A percentile compares a stretch with the other conserved stretches of the same genome.
phyloP scores from a whole-genome alignment of 2,797 vertebrate species.

The Pelobates cultripes region DNA sequence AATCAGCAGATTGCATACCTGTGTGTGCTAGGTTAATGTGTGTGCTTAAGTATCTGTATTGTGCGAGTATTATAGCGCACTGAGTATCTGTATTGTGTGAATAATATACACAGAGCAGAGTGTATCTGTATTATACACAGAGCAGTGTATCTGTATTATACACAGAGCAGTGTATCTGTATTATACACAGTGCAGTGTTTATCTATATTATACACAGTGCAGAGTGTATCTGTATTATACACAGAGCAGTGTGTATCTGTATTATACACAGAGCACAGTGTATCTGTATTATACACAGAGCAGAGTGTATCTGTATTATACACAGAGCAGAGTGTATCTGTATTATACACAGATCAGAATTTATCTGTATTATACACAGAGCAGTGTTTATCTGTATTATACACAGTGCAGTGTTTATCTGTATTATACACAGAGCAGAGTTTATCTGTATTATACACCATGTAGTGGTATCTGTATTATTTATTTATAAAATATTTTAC shows the following conservation, averaged over 20 bases:
- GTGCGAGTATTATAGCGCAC: not conserved
- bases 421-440: not conserved
- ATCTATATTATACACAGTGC: no score
- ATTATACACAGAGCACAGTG: not conserved
- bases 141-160: conserved; percentile 5
- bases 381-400: not conserved
- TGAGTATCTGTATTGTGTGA: not conserved
- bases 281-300: no score
- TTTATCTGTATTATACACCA: no score
- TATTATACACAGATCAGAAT: not conserved
- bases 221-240: not conserved
- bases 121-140: not conserved
- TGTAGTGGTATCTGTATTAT: no score
- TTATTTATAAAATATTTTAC: no score
- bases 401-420: not conserved
- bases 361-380: not conserved
- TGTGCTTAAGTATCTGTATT: no score
- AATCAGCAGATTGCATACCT: no score
- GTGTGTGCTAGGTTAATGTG: no score
- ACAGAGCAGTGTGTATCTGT: not conserved
- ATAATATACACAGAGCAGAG: not conserved
- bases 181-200: not conserved
- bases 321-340: not conserved
- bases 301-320: not conserved
- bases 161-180: not conserved